Conservation (phyloP, 92 coral and sea anemone species). For the Ricordea florida region DNA sequence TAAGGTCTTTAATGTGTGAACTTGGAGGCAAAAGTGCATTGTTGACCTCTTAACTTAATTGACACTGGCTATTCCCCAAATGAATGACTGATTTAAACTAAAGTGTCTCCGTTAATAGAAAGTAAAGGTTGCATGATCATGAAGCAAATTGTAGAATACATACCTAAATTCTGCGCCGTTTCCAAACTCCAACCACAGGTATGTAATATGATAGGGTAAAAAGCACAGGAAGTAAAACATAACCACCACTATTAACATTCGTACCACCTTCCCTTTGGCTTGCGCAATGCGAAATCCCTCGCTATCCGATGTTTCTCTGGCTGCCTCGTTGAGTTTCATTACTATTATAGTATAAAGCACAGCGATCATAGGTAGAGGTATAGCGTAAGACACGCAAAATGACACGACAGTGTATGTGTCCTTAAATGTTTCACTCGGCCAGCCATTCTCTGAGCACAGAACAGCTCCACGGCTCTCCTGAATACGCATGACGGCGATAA, state of each 20-base stretch:
- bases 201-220: slow-evolving; percentile 72
- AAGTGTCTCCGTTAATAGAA: no score
- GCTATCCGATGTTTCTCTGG: slow-evolving; percentile 68
- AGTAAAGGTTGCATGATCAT: neutral
- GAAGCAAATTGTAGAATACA: neutral
- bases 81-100: no score
- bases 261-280: slow-evolving; percentile 91
- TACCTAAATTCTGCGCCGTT: slow-evolving; percentile 65
- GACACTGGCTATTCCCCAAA: no score
- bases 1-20: no score
- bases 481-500: slow-evolving; percentile 67
- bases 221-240: slow-evolving; percentile 79
- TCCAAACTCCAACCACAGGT: slow-evolving; percentile 86
- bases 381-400: slow-evolving; percentile 85
- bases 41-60: no score
- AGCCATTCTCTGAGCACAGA: slow-evolving; percentile 62
- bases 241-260: slow-evolving; percentile 88
- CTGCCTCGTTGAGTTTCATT: slow-evolving; percentile 74
- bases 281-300: slow-evolving; percentile 89
- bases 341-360: slow-evolving; percentile 78
- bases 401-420: slow-evolving; percentile 67
- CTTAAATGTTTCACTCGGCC: slow-evolving; percentile 72
- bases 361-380: slow-evolving; percentile 85
- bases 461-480: neutral
- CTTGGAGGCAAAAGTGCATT: no score